Conservation (phyloP, 2,113 vertebrate genomes). For the Cephalopterus ornatus region DNA sequence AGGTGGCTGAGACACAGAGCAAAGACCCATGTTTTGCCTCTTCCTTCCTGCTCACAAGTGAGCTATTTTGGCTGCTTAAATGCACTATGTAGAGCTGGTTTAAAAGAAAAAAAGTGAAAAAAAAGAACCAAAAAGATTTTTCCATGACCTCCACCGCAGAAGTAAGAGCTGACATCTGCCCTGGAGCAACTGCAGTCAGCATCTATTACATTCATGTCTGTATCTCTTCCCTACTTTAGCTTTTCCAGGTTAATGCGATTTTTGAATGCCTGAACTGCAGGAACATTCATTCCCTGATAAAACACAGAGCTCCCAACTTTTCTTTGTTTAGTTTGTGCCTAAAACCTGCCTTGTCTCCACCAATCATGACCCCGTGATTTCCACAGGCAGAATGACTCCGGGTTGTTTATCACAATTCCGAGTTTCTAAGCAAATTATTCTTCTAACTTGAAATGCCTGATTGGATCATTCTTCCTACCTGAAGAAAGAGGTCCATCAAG, state of each 20-base stretch:
- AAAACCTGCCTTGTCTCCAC: conserved; percentile 23
- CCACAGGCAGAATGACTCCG: not conserved
- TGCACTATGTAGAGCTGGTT: not conserved
- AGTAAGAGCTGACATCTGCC: conserved; percentile 5
- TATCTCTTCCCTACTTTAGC: conserved; percentile 18
- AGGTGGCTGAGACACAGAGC: not conserved
- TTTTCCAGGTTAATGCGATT: conserved; percentile 53
- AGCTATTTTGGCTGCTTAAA: not conserved
- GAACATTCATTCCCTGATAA: conserved; percentile 7
- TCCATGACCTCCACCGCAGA: not conserved
- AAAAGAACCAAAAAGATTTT: not conserved
- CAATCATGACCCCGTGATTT: not conserved
- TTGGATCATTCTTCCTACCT: not conserved
- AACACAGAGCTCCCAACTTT: not conserved
- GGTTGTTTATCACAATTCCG: not conserved
- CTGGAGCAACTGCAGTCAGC: not conserved
- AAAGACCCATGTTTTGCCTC: not conserved
- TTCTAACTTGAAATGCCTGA: not conserved
- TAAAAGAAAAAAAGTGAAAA: not conserved
- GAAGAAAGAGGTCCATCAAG: not conserved
- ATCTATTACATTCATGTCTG: not conserved
- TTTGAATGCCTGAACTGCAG: conserved; percentile 14
- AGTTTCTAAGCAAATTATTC: not conserved
- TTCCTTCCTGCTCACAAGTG: not conserved
- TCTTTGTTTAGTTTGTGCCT: not conserved